A percentile compares a stretch with the other conserved stretches of the same genome.
These are phyloP conservation scores for Urocynchramus pylzowi DNA, from an alignment of 2,113 vertebrate species.

Conservation along the genomic window DNA sequence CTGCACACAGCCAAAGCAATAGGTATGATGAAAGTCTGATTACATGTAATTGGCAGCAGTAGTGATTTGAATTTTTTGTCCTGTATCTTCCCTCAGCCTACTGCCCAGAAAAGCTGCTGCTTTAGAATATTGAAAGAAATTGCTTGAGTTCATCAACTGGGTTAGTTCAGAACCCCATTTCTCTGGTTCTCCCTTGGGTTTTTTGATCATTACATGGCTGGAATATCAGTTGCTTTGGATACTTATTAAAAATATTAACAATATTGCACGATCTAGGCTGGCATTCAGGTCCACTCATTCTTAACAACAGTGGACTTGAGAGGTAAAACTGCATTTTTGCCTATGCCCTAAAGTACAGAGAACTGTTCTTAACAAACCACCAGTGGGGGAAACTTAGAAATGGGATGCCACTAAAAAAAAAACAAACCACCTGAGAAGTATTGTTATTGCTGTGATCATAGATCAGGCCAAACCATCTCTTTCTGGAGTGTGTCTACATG, in stretches of 20 bases:
- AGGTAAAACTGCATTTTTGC: not conserved
- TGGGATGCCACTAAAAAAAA: not conserved
- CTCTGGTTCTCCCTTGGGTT: fast-evolving
- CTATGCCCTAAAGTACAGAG: not conserved
- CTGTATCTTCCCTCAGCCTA: not conserved
- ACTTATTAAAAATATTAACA: not conserved
- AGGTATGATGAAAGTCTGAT: not conserved
- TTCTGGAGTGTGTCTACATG: fast-evolving
- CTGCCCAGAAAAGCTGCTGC: not conserved
- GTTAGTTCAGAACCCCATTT: not conserved
- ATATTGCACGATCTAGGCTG: not conserved
- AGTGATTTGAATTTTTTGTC: not conserved
- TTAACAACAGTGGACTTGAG: not conserved
- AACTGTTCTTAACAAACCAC: not conserved
- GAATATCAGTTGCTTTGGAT: not conserved
- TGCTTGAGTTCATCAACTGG: not conserved
- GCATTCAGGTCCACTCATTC: not conserved
- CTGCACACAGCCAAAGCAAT: not conserved
- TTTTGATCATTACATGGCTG: not conserved
- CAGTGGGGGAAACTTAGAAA: not conserved
- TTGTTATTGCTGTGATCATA: not conserved
- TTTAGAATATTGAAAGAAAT: not conserved
- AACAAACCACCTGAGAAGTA: fast-evolving
- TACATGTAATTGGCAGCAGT: not conserved
- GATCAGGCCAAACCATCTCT: not conserved